A percentile compares a stretch with the other conserved stretches of the same genome.
Conservation (phyloP, 2,113 vertebrate genomes). For the Melanocharis versteri region DNA sequence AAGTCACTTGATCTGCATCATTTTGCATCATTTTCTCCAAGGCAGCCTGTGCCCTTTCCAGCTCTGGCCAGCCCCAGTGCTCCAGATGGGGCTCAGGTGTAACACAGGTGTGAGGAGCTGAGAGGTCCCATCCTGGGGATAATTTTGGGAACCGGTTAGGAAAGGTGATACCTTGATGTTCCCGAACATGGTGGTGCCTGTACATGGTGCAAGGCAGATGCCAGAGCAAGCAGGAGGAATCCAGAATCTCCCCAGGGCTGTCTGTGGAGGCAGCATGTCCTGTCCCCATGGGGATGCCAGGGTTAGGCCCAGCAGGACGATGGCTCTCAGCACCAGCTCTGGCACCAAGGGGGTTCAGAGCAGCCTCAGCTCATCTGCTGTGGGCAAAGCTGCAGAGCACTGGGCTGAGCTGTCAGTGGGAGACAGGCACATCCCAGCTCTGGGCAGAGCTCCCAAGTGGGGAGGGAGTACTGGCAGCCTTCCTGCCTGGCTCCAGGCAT, state of each 20-base stretch:
- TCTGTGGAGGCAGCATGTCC: background rate
- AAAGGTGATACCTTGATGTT: background rate
- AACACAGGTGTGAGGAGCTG: background rate
- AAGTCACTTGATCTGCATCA: background rate
- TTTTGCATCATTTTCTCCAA: background rate
- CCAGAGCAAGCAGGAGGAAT: background rate
- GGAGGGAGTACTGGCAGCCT: background rate
- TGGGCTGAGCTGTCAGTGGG: background rate
- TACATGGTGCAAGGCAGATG: background rate
- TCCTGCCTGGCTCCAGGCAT: background rate
- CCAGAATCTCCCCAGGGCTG: background rate
- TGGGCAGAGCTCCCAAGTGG: background rate
- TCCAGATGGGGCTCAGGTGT: background rate
- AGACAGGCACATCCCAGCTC: background rate
- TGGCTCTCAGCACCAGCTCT: background rate
- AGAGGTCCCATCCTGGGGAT: background rate
- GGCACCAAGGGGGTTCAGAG: background rate
- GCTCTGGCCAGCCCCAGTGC: background rate
- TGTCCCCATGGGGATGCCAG: rapidly evolving
- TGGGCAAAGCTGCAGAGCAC: background rate
- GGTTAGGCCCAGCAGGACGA: background rate
- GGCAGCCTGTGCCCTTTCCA: background rate
- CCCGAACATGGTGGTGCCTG: background rate
- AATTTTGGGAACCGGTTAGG: background rate
- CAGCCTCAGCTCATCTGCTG: background rate